A percentile compares a stretch with the other conserved stretches of the same genome.
phyloP scores from a whole-genome alignment of 2,113 vertebrate species.

The Saguinus imperator region DNA sequence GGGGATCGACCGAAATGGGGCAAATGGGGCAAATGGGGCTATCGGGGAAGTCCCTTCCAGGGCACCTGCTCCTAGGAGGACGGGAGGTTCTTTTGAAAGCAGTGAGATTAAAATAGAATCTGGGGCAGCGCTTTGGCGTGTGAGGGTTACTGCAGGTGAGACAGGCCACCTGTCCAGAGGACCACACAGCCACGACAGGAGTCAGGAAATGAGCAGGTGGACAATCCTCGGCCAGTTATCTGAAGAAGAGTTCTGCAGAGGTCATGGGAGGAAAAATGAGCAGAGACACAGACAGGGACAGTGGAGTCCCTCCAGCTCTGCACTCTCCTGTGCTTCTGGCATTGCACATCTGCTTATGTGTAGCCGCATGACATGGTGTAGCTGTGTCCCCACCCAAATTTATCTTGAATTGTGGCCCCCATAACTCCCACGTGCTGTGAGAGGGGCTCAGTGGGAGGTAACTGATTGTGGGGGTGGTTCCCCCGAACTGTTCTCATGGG shows the following conservation, averaged over 20 bases:
- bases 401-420: too few species aligned
- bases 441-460: too few species aligned
- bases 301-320: not conserved
- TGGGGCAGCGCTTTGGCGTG: not conserved
- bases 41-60: not conserved
- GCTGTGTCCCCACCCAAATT: too few species aligned
- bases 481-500: too few species aligned
- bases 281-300: too few species aligned
- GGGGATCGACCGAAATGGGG: fast-evolving
- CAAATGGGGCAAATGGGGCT: too few species aligned
- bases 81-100: not conserved
- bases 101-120: not conserved
- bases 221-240: not conserved
- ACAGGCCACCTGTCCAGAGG: too few species aligned
- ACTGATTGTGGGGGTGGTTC: too few species aligned
- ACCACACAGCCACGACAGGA: not conserved
- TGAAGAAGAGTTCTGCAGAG: not conserved
- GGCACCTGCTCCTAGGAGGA: not conserved
- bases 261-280: not conserved
- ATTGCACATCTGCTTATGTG: not conserved
- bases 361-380: fast-evolving
- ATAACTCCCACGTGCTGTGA: too few species aligned
- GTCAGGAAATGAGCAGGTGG: not conserved
- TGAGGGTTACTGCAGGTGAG: not conserved
- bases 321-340: not conserved